Evolutionary conservation across 2,797 vertebrate species (phyloP).

Genomic region (Crocodylus rhombifer): DNA sequence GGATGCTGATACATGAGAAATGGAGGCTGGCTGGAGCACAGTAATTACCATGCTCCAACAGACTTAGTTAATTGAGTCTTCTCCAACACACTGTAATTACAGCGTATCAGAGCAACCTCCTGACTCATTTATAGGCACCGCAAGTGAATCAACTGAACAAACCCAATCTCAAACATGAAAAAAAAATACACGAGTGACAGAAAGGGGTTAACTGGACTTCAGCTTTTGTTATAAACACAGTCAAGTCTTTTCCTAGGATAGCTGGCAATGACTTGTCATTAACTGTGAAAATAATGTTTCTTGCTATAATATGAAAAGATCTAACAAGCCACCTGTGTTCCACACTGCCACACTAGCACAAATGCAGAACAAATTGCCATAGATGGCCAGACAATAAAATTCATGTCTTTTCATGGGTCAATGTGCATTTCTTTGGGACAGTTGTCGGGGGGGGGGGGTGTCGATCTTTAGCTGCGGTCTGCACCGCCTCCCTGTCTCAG

Average conservation of each 20-base stretch:
- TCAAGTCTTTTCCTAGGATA: neutral
- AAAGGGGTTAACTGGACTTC: neutral
- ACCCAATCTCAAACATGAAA: neutral
- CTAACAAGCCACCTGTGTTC: neutral
- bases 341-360: neutral
- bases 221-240: neutral
- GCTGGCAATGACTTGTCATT: neutral
- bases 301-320: neutral
- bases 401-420: neutral
- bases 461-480: too few species aligned
- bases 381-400: neutral
- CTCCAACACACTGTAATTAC: too few species aligned
- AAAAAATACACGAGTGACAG: neutral
- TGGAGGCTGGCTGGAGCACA: too few species aligned
- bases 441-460: too few species aligned
- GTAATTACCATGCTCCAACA: too few species aligned
- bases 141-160: neutral
- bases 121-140: neutral
- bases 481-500: too few species aligned
- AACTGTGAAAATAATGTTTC: neutral
- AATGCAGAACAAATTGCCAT: neutral
- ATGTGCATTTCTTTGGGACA: neutral
- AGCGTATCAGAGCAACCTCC: too few species aligned
- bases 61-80: too few species aligned
- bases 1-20: too few species aligned